Evolutionary conservation across 1,140 invertebrate genomes (phyloP).

Genomic region (Brachionus angularis): DNA sequence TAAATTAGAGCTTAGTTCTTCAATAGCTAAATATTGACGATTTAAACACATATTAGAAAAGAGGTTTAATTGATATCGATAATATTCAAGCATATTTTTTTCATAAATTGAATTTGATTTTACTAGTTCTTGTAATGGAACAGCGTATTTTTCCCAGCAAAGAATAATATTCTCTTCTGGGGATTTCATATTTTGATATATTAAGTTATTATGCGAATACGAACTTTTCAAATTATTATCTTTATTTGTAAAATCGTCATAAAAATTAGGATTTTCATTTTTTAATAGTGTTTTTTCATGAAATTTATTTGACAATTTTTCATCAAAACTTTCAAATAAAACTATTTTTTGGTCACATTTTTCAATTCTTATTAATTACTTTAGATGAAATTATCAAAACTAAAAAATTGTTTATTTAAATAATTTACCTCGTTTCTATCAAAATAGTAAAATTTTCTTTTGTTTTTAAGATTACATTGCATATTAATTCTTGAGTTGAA

Average conservation of each 20-base stretch:
- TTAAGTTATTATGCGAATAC: background rate
- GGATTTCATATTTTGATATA: background rate
- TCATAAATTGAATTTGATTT: slow-evolving; percentile 41
- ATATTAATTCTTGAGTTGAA: slow-evolving; percentile 93
- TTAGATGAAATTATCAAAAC: background rate
- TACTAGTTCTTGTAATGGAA: slow-evolving; percentile 33
- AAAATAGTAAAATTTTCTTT: slow-evolving; percentile 64
- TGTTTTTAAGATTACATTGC: slow-evolving; percentile 77
- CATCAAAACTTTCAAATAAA: slow-evolving; percentile 13
- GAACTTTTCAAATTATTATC: background rate
- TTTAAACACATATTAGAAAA: slow-evolving; percentile 99
- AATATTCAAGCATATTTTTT: slow-evolving; percentile 41
- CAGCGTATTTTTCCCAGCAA: slow-evolving; percentile 27
- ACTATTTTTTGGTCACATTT: slow-evolving; percentile 31
- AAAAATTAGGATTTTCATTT: background rate
- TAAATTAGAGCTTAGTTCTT: slow-evolving; percentile 82
- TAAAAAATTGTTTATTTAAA: too few species aligned
- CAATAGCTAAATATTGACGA: slow-evolving; percentile 91
- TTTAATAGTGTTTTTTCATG: too few species aligned
- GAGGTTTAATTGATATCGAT: slow-evolving; percentile 86
- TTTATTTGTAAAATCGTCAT: background rate
- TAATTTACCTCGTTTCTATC: slow-evolving; percentile 21
- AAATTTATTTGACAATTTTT: slow-evolving; percentile 27
- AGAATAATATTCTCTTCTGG: slow-evolving; percentile 31
- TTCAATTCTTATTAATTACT: background rate